phyloP scores from a whole-genome alignment of 1,140 invertebrate species.

The Thalassaphorura encarpata region DNA sequence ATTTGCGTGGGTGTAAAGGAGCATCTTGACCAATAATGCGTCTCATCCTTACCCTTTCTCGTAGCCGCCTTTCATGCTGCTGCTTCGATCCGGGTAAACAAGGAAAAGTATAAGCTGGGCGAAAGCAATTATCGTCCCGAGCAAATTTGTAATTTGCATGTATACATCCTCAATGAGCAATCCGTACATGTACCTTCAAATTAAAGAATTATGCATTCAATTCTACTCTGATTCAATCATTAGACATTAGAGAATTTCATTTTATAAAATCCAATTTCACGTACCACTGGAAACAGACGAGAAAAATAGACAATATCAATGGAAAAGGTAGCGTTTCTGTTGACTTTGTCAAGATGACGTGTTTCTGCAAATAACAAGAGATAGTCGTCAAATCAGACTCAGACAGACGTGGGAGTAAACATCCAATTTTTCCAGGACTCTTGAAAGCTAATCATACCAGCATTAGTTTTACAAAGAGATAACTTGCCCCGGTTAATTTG shows the following conservation, averaged over 20 bases:
- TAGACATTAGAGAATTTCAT: no score
- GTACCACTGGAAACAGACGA: conserved; percentile 65
- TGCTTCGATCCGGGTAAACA: no score
- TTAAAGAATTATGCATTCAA: no score
- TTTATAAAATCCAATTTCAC: no score
- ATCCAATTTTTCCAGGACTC: not conserved
- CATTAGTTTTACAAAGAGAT: no score
- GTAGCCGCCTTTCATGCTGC: no score
- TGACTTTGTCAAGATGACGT: conserved; percentile 61
- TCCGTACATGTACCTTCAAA: conserved; percentile 63
- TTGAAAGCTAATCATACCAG: not conserved
- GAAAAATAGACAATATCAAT: conserved; percentile 60
- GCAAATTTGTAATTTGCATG: conserved; percentile 63
- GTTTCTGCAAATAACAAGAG: conserved; percentile 44
- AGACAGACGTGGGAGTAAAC: not conserved
- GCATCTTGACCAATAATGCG: no score
- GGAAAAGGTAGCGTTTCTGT: conserved; percentile 68
- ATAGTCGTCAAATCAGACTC: not conserved
- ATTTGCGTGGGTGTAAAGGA: no score
- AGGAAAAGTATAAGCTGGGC: conserved; percentile 59
- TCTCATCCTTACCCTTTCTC: no score
- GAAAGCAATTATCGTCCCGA: conserved; percentile 54
- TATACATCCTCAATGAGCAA: conserved; percentile 56
- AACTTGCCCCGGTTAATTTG: no score
- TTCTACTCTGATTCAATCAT: no score